Base-by-base conservation (phyloP, 2,888 invertebrate species). In the Tenodera sinensis region DNA sequence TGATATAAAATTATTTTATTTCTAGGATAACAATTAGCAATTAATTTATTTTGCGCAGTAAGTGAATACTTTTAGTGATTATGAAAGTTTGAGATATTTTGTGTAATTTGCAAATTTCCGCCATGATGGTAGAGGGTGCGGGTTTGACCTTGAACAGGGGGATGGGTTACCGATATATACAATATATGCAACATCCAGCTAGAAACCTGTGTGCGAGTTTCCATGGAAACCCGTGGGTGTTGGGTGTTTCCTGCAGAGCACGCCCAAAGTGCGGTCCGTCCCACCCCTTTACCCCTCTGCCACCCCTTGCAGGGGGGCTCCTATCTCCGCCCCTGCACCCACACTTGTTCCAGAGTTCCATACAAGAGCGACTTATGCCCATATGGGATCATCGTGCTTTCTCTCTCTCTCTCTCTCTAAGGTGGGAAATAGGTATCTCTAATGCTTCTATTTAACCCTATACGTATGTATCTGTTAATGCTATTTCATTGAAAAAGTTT, bases 211-310 rank as follows among this genome's bases (percentile, higher is more conserved):
- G 20, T 15, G 54, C 20, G 20, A n/a, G 84, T 84, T 84, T 34
- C 84, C 84, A 84, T 84, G 84, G 84, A 84, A 84, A 84, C 84
- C 84, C 42, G 84, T 84, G 84, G 84, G 84, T 84, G 84, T 34
- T n/a, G 84, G 84, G 84, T 42, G 84, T 84, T 84, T 84, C 84
- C 84, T 34, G 15, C 1, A 34, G 34, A 20, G 15, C 34, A 34
- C 84, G 34, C 42, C 84, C 30, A n/a, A 30, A 30, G 25, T 34
- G 28, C 34, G 25, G 15, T 14, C 34, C 27, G 15, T 14, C 34
- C 27, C 84, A 20, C 42, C 20, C 28, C 27, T 8, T 34, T 25
- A 15, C 84, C 84, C 3, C 28, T 7, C 30, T n/a, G 34, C 12
- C 30, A 20, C n/a, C n/a, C 30, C 30, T 34, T 84, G 12, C 30